phyloP scores from a whole-genome alignment of 2,113 vertebrate genomes.

The Apodemus sylvaticus region DNA sequence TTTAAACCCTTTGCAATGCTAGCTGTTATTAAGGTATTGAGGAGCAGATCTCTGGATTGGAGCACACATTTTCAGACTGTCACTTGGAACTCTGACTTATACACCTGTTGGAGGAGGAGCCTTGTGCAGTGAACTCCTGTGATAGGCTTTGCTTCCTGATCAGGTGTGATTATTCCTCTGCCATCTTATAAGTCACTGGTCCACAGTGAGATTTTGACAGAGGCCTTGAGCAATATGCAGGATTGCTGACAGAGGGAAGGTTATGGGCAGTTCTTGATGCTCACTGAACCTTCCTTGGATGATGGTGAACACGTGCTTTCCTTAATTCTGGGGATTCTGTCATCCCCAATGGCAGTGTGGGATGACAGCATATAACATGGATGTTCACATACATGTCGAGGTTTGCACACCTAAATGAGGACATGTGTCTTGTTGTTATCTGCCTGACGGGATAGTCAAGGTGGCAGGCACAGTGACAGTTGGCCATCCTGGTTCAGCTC shows the following conservation, averaged over 20 bases:
- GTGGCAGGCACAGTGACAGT: neutral
- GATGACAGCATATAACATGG: neutral
- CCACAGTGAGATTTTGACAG: neutral
- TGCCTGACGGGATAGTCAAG: neutral
- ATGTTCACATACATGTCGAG: too few relatives aligned
- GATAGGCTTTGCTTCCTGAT: neutral
- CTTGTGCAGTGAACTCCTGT: neutral
- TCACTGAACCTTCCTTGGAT: too few relatives aligned
- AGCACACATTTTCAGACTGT: neutral
- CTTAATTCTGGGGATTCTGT: neutral
- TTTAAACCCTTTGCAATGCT: neutral
- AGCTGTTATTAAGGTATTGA: neutral
- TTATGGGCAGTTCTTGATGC: neutral
- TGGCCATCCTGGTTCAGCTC: neutral
- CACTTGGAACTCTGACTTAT: neutral
- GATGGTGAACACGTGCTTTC: neutral
- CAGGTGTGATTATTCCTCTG: neutral
- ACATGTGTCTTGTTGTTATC: neutral
- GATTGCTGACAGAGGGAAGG: too few relatives aligned
- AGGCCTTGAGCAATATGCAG: neutral
- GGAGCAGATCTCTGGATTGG: neutral
- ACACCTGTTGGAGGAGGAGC: neutral
- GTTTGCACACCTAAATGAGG: neutral
- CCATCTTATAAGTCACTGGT: neutral
- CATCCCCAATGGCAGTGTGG: neutral